Evolutionary conservation across 2,888 invertebrate genomes (phyloP), one percentile per base, ranked within the genome.

Genomic region (Netelia fuscicornis): DNA sequence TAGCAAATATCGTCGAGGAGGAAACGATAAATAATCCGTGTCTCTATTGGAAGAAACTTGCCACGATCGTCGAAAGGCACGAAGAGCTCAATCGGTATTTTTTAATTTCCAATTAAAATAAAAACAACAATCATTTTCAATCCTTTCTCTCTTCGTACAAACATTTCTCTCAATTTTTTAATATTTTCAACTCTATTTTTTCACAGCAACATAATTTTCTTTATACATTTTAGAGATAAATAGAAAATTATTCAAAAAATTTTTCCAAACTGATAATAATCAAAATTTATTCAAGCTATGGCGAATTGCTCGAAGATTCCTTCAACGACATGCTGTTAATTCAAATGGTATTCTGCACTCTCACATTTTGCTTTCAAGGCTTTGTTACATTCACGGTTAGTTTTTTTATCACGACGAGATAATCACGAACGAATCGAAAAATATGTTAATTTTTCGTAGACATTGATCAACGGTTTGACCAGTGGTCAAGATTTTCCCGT

Each of bases 341-440:
- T 48, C 89, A 90, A 77, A 83, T 90, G 67, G 56, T 88, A 13
- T 85, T 86, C 8, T 88, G 89, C 56, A 87, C 89, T 13, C 65
- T 87, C 65, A 86, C 74, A 54, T 77, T 89, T 44, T 89, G 90
- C 64, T 87, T 88, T 13, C 86, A 88, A 80, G 88, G 88, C 60
- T 90, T 87, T 72, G 84, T 84, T 37, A 84, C 88, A n/a, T 83
- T 89, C 6, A 85, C 76, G 88, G 89, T 87, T 76, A 56, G 85
- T 17, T 17, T 83, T 10, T 37, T 72, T 72, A 62, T 9, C 13
- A 0, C 30, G 30, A 5, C 30, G 30, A 30, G 6, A 30, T 30
- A 5, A 30, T 3, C 30, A 5, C 2, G 30, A 30, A 30, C 30
- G 30, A 5, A 30, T 30, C 48, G 2, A 13, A 48, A 81, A 75